Base-by-base conservation (phyloP, 2,888 invertebrate species). In the Cybosia mesomella region DNA sequence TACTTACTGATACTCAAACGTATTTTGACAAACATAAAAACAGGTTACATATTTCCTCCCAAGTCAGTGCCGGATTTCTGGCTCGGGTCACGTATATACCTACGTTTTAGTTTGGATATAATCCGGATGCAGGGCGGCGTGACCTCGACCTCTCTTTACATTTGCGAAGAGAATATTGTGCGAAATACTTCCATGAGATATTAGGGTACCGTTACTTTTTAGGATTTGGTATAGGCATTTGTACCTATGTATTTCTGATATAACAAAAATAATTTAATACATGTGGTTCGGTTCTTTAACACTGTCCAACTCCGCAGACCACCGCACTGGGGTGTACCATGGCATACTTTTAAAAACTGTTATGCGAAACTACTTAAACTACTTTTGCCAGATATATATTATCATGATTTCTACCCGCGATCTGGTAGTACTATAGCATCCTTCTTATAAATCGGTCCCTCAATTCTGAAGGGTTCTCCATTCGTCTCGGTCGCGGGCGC, bases 41-140 rank as follows among this genome's bases (percentile, higher is more conserved):
- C 15, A 28, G 3, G 21, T 54, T 11, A 24, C 10, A 22, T n/a
- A 22, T 22, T 21, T 55, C 24, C 21, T 55, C 2, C 55, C 5
- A 24, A 49, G 28, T 62, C 28, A 21, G 1, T 28, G 13, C 21
- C n/a, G 61, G 13, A 62, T 21, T 49, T 49, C 11, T 28, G 28
- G 32, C 15, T 1, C n/a, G n/a, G 21, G 49, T 13, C 13, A 24
- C 61, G 66, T 39, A 66, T 32, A 5, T 28, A 28, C n/a, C n/a
- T 28, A 15, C 60, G 54, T 21, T 36, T 36, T 60, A 66, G 57
- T 67, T 62, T 21, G 67, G 57, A 61, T 58, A 18, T 67, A 62
- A 62, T 62, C 61, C 57, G 61, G 57, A 57, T 43, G 22, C 58
- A 62, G 22, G 43, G 9, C 13, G 32, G 43, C 62, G 24, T 62